A percentile compares a stretch with the other conserved stretches of the same genome.
phyloP scores from a whole-genome alignment of 2,797 vertebrate species.

The Momotus momota region DNA sequence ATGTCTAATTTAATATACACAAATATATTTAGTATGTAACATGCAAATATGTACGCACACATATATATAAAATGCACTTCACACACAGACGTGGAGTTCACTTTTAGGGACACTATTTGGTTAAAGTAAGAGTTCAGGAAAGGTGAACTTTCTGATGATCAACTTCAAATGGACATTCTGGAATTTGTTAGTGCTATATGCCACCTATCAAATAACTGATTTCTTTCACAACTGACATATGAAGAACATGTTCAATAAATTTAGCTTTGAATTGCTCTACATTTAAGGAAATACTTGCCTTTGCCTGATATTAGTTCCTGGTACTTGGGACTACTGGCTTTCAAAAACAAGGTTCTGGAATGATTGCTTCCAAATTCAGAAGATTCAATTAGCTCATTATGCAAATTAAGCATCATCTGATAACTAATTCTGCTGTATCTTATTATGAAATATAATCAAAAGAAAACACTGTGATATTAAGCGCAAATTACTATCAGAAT shows the following conservation, averaged over 20 bases:
- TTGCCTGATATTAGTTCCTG: not conserved
- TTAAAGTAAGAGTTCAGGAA: not conserved
- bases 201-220: not conserved
- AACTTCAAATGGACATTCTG: not conserved
- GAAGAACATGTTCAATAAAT: not conserved
- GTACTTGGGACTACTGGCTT: not conserved
- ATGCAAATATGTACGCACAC: fast-evolving
- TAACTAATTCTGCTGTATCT: slow-evolving; percentile 25
- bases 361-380: slow-evolving; percentile 32
- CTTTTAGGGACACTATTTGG: not conserved
- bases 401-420: slow-evolving; percentile 40
- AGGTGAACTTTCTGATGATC: not conserved
- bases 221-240: not conserved
- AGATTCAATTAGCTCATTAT: slow-evolving; percentile 54
- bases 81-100: not conserved
- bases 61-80: not conserved
- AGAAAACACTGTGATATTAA: slow-evolving; percentile 36
- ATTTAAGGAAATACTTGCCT: not conserved
- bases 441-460: slow-evolving; percentile 57
- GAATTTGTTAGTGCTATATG: not conserved
- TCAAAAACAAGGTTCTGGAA: slow-evolving; percentile 3
- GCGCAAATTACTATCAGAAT: slow-evolving; percentile 23
- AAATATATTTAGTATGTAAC: not conserved
- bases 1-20: not conserved
- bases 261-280: not conserved